phyloP scores from a whole-genome alignment of 2,113 vertebrate genomes.

The Phyllostomus hastatus region DNA sequence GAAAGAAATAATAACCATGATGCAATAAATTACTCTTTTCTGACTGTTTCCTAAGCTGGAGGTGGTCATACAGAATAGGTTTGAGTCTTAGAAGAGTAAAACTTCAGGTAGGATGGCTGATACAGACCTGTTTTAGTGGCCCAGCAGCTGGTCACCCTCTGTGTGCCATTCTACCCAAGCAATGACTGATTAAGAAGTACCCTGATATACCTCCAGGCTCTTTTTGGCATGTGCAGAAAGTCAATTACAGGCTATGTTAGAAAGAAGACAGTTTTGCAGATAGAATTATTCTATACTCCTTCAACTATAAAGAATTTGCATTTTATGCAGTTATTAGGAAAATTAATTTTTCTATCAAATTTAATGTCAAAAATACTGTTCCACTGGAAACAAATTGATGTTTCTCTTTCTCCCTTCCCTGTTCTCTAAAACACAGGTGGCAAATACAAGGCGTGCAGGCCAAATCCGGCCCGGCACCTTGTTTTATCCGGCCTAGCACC shows the following conservation, averaged over 20 bases:
- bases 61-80: neutral
- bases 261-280: neutral
- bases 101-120: accelerated
- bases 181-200: neutral
- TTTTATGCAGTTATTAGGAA: neutral
- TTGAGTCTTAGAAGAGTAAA: neutral
- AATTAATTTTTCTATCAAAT: neutral
- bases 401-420: too few species aligned
- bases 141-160: neutral
- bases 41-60: neutral
- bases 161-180: neutral
- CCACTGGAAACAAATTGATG: too few species aligned
- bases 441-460: too few species aligned
- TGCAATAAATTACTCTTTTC: neutral
- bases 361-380: neutral
- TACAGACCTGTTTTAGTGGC: too few species aligned
- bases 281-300: neutral
- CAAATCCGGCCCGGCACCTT: too few species aligned
- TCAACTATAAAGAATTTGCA: neutral
- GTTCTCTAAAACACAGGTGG: too few species aligned
- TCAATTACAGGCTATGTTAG: neutral
- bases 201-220: neutral
- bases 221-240: neutral
- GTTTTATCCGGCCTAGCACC: too few species aligned
- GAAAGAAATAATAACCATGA: neutral